Base-by-base conservation (phyloP, 2,113 vertebrate species). In the Zosterops lateralis region DNA sequence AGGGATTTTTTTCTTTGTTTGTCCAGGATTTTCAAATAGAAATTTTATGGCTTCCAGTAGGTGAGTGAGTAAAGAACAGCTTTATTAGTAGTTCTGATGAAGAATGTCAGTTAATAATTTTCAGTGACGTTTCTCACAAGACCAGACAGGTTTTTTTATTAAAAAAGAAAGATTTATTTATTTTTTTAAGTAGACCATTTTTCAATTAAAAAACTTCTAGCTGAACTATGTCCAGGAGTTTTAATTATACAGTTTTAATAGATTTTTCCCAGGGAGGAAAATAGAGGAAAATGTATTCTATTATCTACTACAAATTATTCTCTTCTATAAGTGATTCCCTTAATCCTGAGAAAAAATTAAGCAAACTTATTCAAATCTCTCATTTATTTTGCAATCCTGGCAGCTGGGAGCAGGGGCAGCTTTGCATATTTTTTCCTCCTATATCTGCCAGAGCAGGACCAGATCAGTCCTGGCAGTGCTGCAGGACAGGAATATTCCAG, bases 311-410 rank as follows among this genome's bases (percentile, higher is more conserved):
- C 57, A 79, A 84, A 84, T 61, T 8, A 68, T 78, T 92, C 36
- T 68, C 10, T 66, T 73, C 40, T 82, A 5, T 57, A 53, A 86
- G 32, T 7, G 17, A 89, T 77, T 93, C 68, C 65, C 76, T 84
- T 84, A 93, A 65, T 78, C 58, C 61, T 72, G 91, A 65, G 81
- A 91, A 87, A 87, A 60, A 89, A 81, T 84, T 81, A 87, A 77
- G 74, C 89, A 87, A 94, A 95, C 65, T 78, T 84, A 91, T 15
- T 94, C 65, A 81, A 45, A 90, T 72, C 76, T 90, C 76, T 53
- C n/a, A 21, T 57, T 92, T 79, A 36, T 75, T 94, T 88, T 75
- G 77, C 66, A 81, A 1, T 75, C 36, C 77, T 82, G 74, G 26
- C 36, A 78, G 90, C 90, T 85, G 78, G 84, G 77, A 82, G 22